These are phyloP conservation scores for Suricata suricatta DNA, from an alignment of 2,113 vertebrate species.

Conservation along the genomic window DNA sequence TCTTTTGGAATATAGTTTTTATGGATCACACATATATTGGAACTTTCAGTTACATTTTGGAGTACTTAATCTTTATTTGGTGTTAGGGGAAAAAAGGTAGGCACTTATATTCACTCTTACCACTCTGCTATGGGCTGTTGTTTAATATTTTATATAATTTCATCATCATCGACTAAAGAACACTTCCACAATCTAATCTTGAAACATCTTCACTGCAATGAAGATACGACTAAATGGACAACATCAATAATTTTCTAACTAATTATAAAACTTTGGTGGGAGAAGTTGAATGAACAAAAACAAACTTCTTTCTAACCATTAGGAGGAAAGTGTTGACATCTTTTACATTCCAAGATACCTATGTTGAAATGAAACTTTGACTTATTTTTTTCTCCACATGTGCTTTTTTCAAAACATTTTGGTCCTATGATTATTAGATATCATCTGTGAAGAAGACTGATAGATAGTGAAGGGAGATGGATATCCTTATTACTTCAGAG, in stretches of 20 bases:
- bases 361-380: background rate
- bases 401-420: background rate
- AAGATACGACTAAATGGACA: background rate
- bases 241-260: constrained; percentile 21
- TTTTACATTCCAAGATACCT: background rate
- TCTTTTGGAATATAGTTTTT: constrained; percentile 56
- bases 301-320: background rate
- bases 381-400: background rate
- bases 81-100: background rate
- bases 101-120: constrained; percentile 56
- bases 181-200: constrained; percentile 55
- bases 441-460: background rate
- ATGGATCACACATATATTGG: constrained; percentile 46
- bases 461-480: background rate
- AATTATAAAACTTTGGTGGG: constrained; percentile 27
- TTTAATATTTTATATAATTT: constrained; percentile 62
- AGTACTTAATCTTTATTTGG: constrained; percentile 8
- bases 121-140: constrained; percentile 5
- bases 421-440: background rate
- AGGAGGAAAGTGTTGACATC: background rate
- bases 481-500: background rate
- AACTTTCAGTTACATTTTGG: constrained; percentile 50
- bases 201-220: background rate
- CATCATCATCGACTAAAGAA: constrained; percentile 59
- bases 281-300: constrained; percentile 63